phyloP scores from a whole-genome alignment of 2,797 vertebrate species.

The Leptoclinus maculatus region DNA sequence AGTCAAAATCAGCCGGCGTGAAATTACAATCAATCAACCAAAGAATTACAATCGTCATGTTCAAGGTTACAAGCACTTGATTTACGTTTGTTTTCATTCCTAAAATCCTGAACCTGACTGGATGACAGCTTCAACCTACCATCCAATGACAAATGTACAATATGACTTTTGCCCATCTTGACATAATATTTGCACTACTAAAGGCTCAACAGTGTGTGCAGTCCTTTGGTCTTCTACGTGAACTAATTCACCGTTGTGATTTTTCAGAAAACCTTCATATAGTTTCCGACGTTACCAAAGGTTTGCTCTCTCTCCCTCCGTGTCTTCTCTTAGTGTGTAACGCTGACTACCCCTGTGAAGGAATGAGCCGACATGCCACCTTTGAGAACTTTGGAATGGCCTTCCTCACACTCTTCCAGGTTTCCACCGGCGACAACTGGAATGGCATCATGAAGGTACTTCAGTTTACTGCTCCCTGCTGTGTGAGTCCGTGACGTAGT shows the following conservation, averaged over 20 bases:
- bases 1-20: not conserved
- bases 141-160: not conserved
- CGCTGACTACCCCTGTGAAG: conserved; percentile 94
- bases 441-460: conserved; percentile 98
- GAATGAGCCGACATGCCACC: conserved; percentile 97
- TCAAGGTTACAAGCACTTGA: not conserved
- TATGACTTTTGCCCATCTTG: not conserved
- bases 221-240: not conserved
- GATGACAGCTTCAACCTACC: not conserved
- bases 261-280: not conserved
- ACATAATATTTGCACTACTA: not conserved
- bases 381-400: conserved; percentile 99
- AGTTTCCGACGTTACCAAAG: not conserved
- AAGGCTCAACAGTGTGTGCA: not conserved
- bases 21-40: conserved; percentile 19
- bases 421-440: conserved; percentile 98
- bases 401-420: conserved; percentile 96
- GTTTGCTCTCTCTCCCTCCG: not conserved
- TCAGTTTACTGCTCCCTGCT: not conserved
- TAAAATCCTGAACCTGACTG: not conserved
- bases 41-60: not conserved
- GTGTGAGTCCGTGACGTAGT: too few relatives aligned
- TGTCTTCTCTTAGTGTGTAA: conserved; percentile 88
- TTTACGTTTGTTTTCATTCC: not conserved
- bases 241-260: not conserved